Evolutionary conservation across 2,888 invertebrate species (phyloP), one percentile per base, ranked within the genome.

Genomic region (Coelopa pilipes): DNA sequence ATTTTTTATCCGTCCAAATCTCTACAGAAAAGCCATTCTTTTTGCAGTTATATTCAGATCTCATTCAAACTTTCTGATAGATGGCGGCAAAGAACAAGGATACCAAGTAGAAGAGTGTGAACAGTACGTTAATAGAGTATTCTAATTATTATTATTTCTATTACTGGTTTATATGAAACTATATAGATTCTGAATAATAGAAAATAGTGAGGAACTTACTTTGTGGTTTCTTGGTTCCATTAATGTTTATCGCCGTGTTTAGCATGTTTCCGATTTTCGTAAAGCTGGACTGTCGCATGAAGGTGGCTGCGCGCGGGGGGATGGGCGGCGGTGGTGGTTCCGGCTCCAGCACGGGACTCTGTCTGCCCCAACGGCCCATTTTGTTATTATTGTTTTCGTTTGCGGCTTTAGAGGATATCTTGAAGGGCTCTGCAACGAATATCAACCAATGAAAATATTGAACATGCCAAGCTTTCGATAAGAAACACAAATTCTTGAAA

Each of bases 271-370:
- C 90, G 77, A 91, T 89, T 85, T 90, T 90, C 72, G 91, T 90
- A 84, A 91, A 90, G 86, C 91, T 91, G 77, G 91, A 90, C 83
- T 91, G 91, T 77, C 91, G 89, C 86, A 90, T 90, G 83, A 91
- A 86, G 69, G 83, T 81, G 57, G 84, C 74, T 47, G 75, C 68
- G n/a, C 73, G 71, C 19, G 86, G 86, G 21, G 87, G 86, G 50
- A 86, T 78, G 1, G 86, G 81, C 10, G 84, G 86, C 62, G 87
- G 83, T 73, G 80, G 84, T 74, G 84, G 87, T 63, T 87, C 87
- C 0, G 87, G 86, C 75, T 87, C 87, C 66, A 83, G 79, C 66
- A 83, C 83, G 65, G 87, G 85, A 80, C 84, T 86, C 79, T 86
- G 86, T 72, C 85, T 83, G 75, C 87, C 85, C 87, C 87, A 87